Conservation (phyloP, 2,888 invertebrate genomes). For the Ramazzottius varieornatus region DNA sequence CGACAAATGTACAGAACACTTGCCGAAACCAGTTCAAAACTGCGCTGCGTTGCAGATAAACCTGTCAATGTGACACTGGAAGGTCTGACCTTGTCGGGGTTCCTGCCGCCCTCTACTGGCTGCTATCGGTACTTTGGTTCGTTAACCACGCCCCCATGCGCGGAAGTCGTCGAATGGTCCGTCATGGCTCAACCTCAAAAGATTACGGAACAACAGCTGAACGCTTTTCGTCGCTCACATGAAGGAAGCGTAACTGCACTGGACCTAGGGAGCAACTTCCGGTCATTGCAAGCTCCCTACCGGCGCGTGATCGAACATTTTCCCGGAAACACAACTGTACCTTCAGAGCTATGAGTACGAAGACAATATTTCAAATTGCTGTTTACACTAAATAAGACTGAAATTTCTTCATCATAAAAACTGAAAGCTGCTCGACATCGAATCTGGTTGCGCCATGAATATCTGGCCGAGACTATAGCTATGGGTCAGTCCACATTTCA, state of each 20-base stretch:
- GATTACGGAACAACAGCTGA: background rate
- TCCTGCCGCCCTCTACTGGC: background rate
- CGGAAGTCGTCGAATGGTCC: background rate
- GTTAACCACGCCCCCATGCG: background rate
- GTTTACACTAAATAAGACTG: too few species aligned
- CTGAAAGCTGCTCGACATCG: too few species aligned
- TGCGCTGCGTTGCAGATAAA: too few species aligned
- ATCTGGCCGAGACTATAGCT: too few species aligned
- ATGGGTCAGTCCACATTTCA: too few species aligned
- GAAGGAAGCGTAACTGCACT: background rate
- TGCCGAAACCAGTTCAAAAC: too few species aligned
- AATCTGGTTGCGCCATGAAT: too few species aligned
- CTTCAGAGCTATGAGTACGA: too few species aligned
- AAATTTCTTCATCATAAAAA: too few species aligned
- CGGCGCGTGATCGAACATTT: background rate
- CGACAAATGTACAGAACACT: too few species aligned
- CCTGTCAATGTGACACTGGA: background rate
- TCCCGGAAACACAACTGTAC: too few species aligned
- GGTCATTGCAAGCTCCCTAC: background rate
- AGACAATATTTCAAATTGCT: too few species aligned
- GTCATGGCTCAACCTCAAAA: background rate
- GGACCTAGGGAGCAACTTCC: background rate
- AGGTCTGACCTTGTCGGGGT: background rate
- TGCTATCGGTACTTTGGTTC: background rate
- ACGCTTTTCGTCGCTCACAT: background rate